These are phyloP conservation scores for Sclerurus mexicanus DNA, from an alignment of 2,113 vertebrate genomes.

Conservation along the genomic window DNA sequence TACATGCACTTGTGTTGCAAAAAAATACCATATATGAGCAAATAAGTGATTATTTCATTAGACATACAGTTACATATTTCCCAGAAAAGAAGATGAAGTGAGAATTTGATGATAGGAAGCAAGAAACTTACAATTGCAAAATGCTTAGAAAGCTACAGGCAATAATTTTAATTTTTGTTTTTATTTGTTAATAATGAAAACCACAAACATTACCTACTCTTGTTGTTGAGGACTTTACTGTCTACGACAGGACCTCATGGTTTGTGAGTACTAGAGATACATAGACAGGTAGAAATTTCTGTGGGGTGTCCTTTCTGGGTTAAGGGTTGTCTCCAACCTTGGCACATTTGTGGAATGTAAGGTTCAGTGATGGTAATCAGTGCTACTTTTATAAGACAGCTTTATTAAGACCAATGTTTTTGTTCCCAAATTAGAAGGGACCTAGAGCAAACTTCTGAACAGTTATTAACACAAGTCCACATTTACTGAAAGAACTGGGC, in stretches of 20 bases:
- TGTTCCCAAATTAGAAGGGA: slow-evolving; percentile 81
- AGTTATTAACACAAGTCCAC: slow-evolving; percentile 80
- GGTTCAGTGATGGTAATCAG: slow-evolving; percentile 77
- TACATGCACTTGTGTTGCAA: not conserved
- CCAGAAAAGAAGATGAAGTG: not conserved
- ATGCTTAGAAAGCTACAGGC: not conserved
- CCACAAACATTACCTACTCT: not conserved
- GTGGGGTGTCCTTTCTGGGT: slow-evolving; percentile 44
- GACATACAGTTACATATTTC: not conserved
- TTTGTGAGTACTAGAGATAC: slow-evolving; percentile 4
- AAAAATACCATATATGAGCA: not conserved
- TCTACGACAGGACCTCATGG: not conserved
- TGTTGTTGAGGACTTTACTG: not conserved
- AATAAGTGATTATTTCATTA: not conserved
- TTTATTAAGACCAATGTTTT: slow-evolving; percentile 88
- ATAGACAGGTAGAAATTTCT: slow-evolving; percentile 38
- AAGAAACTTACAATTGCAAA: not conserved
- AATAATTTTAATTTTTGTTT: not conserved
- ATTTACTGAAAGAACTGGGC: slow-evolving; percentile 81
- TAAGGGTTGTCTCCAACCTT: not conserved
- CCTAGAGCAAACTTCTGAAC: slow-evolving; percentile 81
- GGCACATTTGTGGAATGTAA: slow-evolving; percentile 28
- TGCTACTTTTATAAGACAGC: slow-evolving; percentile 81
- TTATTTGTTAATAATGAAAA: not conserved
- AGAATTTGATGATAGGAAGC: not conserved